A percentile compares a stretch with the other conserved stretches of the same genome.
These are phyloP conservation scores for Thrips palmi DNA, from an alignment of 1,140 invertebrate species.

Conservation along the genomic window DNA sequence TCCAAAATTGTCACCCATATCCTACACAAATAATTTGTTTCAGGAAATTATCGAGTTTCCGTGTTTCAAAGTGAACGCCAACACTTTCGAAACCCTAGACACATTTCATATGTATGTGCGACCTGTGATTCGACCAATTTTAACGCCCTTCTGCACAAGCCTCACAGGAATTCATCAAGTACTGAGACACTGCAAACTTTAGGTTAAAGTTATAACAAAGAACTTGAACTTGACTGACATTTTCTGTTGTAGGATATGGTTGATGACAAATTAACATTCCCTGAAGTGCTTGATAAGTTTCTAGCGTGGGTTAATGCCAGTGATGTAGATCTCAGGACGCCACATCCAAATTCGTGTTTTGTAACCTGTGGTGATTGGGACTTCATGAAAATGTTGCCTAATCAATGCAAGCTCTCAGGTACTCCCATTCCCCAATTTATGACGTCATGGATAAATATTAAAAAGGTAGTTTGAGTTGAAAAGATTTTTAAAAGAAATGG, in stretches of 20 bases:
- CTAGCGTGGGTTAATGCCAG: conserved; percentile 18
- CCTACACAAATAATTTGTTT: conserved; percentile 15
- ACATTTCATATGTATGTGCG: conserved; percentile 40
- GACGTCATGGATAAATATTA: conserved; percentile 30
- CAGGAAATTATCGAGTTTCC: conserved; percentile 53
- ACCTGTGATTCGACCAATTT: conserved; percentile 27
- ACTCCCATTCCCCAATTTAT: conserved; percentile 22
- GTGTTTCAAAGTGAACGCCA: conserved; percentile 33
- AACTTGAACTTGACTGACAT: neutral
- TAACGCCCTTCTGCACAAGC: conserved; percentile 37
- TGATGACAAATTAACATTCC: conserved; percentile 22
- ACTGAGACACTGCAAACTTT: neutral
- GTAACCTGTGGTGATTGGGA: conserved; percentile 38
- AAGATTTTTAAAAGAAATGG: no score
- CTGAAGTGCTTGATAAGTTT: conserved; percentile 21
- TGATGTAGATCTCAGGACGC: no score
- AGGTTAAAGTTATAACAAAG: neutral
- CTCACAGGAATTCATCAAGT: conserved; percentile 30
- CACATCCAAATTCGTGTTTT: conserved; percentile 18
- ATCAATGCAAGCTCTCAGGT: conserved; percentile 24
- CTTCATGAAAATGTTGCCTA: conserved; percentile 29
- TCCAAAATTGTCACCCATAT: no score
- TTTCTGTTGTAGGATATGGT: conserved; percentile 21
- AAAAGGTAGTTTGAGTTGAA: conserved; percentile 24
- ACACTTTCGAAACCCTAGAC: conserved; percentile 29